A percentile compares a stretch with the other conserved stretches of the same genome.
Conservation (phyloP, 2,888 invertebrate genomes). For the Drosophila borborema region DNA sequence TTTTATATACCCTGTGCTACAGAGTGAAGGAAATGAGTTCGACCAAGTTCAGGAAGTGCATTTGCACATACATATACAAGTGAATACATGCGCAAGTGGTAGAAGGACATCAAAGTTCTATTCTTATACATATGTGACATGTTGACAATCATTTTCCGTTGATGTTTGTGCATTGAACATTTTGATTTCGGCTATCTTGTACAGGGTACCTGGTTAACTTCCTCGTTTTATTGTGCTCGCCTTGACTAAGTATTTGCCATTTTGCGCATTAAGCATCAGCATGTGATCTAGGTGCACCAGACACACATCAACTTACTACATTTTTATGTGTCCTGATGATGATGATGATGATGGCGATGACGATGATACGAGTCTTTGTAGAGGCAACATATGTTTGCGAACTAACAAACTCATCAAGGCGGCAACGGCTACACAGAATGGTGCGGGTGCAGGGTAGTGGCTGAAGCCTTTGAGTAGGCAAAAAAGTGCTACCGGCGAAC, state of each 20-base stretch:
- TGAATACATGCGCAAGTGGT: no score
- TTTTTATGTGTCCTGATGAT: conserved; percentile 1
- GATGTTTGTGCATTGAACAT: background rate
- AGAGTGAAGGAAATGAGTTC: background rate
- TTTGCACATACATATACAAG: background rate
- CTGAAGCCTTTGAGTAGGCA: conserved; percentile 1
- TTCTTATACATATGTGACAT: background rate
- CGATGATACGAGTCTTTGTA: conserved; percentile 46
- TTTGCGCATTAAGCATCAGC: conserved; percentile 56
- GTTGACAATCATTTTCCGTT: background rate
- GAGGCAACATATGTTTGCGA: conserved; percentile 49
- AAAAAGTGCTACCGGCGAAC: conserved; percentile 2
- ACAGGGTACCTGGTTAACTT: conserved; percentile 9
- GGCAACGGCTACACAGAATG: background rate
- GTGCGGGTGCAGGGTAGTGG: background rate
- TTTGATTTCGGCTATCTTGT: background rate
- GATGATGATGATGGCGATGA: background rate
- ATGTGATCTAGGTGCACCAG: conserved; percentile 6
- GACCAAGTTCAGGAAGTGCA: conserved; percentile 6
- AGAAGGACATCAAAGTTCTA: background rate
- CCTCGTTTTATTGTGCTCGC: conserved; percentile 33
- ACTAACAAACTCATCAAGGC: conserved; percentile 59
- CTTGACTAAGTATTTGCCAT: conserved; percentile 57
- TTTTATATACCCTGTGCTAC: conserved; percentile 40
- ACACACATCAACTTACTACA: background rate